These are phyloP conservation scores for Dolichallabes microphthalmus DNA, from an alignment of 2,113 vertebrate species.

Conservation along the genomic window DNA sequence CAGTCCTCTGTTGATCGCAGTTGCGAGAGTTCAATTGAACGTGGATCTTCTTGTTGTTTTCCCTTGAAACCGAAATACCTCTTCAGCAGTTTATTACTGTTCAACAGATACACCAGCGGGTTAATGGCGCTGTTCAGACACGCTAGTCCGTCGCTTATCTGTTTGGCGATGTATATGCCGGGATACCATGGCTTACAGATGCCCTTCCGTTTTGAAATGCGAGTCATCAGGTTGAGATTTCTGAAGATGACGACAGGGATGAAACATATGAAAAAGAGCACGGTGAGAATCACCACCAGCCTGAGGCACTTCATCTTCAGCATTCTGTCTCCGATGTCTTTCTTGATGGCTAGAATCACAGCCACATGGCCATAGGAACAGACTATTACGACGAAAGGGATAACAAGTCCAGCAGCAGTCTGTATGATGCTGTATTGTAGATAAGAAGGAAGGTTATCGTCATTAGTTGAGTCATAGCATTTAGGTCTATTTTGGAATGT, in stretches of 20 bases:
- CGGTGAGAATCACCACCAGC: constrained; percentile 69
- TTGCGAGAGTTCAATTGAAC: too few species aligned
- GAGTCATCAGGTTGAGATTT: constrained; percentile 74
- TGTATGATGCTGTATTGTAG: constrained; percentile 65
- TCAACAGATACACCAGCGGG: constrained; percentile 76
- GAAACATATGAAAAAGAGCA: constrained; percentile 79
- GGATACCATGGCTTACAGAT: constrained; percentile 56
- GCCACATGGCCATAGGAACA: constrained; percentile 76
- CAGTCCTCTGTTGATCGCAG: not conserved
- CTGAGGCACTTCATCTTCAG: constrained; percentile 69
- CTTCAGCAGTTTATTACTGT: constrained; percentile 27
- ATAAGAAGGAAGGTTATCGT: constrained; percentile 45
- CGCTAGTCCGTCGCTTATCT: constrained; percentile 75
- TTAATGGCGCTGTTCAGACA: constrained; percentile 79
- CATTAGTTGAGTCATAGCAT: constrained; percentile 70
- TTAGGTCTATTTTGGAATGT: fast-evolving
- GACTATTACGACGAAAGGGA: constrained; percentile 73
- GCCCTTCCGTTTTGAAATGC: constrained; percentile 50
- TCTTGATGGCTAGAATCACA: constrained; percentile 61
- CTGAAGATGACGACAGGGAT: constrained; percentile 77
- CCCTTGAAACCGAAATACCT: not conserved
- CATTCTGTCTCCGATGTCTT: constrained; percentile 53
- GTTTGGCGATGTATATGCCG: constrained; percentile 70
- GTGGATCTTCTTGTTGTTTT: not conserved
- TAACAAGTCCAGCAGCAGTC: constrained; percentile 69